Evolutionary conservation across 2,113 vertebrate species (phyloP).

Genomic region (Actenoides hombroni): DNA sequence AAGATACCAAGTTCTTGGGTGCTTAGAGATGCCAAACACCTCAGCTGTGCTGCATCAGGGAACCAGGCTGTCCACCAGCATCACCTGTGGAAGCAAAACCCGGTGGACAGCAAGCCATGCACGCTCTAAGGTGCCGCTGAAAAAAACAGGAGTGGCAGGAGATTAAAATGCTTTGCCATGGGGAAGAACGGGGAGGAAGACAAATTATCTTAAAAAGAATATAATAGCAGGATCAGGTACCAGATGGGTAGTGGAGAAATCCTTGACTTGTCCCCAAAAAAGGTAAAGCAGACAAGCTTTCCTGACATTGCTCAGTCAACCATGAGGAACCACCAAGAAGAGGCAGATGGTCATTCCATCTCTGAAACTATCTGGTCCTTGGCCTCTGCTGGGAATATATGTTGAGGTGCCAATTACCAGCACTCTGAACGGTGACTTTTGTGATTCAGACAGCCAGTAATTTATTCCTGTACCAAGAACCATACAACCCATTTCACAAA

Average conservation of each 20-base stretch:
- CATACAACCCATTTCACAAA: neutral
- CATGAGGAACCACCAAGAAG: constrained; percentile 50
- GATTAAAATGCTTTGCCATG: neutral
- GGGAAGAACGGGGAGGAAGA: neutral
- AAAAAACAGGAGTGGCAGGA: neutral
- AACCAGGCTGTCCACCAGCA: neutral
- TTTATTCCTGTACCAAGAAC: neutral
- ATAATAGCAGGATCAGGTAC: neutral
- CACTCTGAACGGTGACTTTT: neutral
- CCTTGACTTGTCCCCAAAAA: constrained; percentile 51
- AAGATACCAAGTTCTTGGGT: constrained; percentile 14
- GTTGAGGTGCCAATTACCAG: constrained; percentile 38
- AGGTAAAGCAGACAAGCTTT: constrained; percentile 46
- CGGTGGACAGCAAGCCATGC: neutral
- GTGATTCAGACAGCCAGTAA: neutral
- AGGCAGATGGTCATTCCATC: constrained; percentile 56
- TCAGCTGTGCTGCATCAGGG: neutral
- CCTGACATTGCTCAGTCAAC: constrained; percentile 56
- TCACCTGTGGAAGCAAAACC: neutral
- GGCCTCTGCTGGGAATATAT: constrained; percentile 56
- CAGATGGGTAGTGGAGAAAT: constrained; percentile 49
- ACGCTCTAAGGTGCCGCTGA: neutral
- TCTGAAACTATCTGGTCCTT: constrained; percentile 14
- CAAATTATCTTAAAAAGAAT: neutral
- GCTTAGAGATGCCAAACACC: neutral